Evolutionary conservation across 1,140 invertebrate genomes (phyloP).

Genomic region (Ericerus pela): DNA sequence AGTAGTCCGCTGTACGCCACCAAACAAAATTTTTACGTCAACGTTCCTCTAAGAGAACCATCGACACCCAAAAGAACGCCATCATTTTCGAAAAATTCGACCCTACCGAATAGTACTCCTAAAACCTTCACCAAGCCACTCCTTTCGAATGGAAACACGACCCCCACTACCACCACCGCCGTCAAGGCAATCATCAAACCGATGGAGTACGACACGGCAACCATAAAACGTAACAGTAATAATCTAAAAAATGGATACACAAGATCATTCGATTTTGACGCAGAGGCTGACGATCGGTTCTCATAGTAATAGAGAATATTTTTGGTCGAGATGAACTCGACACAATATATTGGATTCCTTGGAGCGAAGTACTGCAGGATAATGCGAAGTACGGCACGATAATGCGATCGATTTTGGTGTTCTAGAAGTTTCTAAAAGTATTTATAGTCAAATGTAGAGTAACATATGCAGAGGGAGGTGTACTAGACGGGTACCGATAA

Average conservation of each 20-base stretch:
- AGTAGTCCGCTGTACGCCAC: constrained; percentile 59
- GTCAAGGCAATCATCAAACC: constrained; percentile 47
- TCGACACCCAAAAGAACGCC: constrained; percentile 25
- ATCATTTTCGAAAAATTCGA: constrained; percentile 22
- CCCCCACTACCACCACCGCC: constrained; percentile 32
- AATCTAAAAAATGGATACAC: constrained; percentile 37
- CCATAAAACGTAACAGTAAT: constrained; percentile 59
- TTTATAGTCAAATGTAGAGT: no score
- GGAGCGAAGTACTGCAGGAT: no score
- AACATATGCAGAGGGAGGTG: no score
- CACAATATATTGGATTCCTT: no score
- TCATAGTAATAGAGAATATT: no score
- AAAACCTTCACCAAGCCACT: constrained; percentile 14
- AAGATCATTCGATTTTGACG: constrained; percentile 36
- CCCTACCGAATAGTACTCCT: background rate
- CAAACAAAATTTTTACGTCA: constrained; percentile 66
- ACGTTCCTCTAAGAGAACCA: constrained; percentile 58
- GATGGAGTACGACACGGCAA: constrained; percentile 60
- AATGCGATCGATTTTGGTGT: no score
- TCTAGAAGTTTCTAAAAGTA: no score
- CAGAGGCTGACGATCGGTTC: no score
- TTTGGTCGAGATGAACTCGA: no score
- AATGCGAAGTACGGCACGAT: no score
- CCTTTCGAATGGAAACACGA: constrained; percentile 16
- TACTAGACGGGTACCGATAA: no score